These are phyloP conservation scores for Gymnobelideus leadbeateri DNA, from an alignment of 2,113 vertebrate genomes.

Conservation along the genomic window DNA sequence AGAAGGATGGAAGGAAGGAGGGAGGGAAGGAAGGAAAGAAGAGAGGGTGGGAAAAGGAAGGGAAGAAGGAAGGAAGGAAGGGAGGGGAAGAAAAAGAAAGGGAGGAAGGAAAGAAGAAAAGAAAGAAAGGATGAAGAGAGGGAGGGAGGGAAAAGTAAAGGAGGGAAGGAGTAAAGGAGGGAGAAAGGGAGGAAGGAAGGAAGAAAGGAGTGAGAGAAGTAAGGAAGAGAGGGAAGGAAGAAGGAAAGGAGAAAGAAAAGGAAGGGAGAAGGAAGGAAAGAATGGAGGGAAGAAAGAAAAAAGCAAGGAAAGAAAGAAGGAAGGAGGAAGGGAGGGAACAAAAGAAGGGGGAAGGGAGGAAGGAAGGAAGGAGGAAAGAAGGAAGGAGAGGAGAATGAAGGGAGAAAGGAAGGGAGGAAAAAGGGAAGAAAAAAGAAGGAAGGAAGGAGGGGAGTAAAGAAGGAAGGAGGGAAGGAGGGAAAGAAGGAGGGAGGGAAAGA, in stretches of 20 bases:
- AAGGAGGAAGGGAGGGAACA: background rate
- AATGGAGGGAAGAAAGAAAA: accelerated
- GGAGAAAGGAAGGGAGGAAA: too few relatives aligned
- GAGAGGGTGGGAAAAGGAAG: too few relatives aligned
- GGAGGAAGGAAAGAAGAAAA: background rate
- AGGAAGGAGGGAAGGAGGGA: accelerated
- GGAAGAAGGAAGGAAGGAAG: too few relatives aligned
- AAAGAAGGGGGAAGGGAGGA: too few relatives aligned
- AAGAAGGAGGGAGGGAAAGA: background rate
- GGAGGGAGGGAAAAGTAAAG: background rate
- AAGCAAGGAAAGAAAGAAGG: too few relatives aligned
- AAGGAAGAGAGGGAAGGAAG: too few relatives aligned
- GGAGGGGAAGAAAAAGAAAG: too few relatives aligned
- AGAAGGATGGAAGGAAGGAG: too few relatives aligned
- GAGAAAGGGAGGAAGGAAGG: background rate
- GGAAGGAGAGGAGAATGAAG: background rate
- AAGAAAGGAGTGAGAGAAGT: background rate
- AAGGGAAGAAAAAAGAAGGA: background rate
- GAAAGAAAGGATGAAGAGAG: too few relatives aligned
- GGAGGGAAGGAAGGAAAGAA: background rate
- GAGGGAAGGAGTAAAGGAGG: too few relatives aligned
- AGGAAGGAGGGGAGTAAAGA: accelerated
- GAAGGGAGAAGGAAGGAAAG: accelerated
- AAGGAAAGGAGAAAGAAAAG: too few relatives aligned
- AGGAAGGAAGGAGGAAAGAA: background rate